Percentiles rank a stretch among this genome's conserved stretches.
Evolutionary conservation across 2,113 vertebrate genomes (phyloP).

Genomic region (Emydura subglobosa): DNA sequence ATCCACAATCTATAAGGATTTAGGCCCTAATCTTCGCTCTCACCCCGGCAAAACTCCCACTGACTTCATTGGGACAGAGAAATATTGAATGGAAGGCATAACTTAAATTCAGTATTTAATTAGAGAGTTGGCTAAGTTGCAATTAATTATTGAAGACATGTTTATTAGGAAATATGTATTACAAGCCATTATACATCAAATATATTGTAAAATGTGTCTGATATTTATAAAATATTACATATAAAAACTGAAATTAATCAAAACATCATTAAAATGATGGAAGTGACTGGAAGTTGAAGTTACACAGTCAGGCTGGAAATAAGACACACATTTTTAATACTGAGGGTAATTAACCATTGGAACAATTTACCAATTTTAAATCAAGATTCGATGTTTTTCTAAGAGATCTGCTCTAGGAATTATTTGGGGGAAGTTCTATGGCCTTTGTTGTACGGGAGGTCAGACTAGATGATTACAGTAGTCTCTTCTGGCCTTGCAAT

Average conservation of each 20-base stretch:
- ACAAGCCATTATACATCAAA: too few relatives aligned
- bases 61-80: background rate
- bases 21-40: background rate
- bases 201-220: too few relatives aligned
- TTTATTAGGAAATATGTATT: too few relatives aligned
- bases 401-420: background rate
- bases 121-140: background rate
- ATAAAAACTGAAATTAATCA: background rate
- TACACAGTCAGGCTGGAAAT: background rate
- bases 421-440: background rate
- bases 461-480: background rate
- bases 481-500: too few relatives aligned
- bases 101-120: background rate
- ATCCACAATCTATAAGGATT: background rate
- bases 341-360: background rate
- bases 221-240: too few relatives aligned
- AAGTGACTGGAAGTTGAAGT: background rate
- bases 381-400: background rate
- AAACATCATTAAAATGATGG: background rate
- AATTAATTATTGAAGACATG: too few relatives aligned
- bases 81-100: background rate
- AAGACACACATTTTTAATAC: background rate
- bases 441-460: background rate
- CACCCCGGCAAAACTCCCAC: background rate
- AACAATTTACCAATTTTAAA: background rate